Conservation (phyloP, 2,888 invertebrate genomes). For the Drosophila nigricruria region DNA sequence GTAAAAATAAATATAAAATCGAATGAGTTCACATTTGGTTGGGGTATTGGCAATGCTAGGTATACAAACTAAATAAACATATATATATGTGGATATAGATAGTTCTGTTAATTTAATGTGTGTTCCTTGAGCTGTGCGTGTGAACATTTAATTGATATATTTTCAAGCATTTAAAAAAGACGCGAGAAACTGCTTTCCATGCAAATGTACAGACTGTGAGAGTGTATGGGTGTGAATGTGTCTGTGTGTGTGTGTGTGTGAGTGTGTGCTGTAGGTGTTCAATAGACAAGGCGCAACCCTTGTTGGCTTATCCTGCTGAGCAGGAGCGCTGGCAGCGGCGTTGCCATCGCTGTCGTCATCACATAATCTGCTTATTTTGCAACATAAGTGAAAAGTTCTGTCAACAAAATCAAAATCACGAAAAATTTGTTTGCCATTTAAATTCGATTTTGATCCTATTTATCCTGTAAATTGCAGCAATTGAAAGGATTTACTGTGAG, state of each 20-base stretch:
- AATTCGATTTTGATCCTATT: constrained; percentile 84
- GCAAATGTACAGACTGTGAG: constrained; percentile 28
- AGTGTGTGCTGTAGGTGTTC: constrained; percentile 60
- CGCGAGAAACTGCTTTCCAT: constrained; percentile 8
- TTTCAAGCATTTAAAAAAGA: constrained; percentile 23
- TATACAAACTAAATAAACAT: constrained; percentile 4
- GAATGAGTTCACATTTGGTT: constrained; percentile 54
- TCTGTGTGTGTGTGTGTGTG: constrained; percentile 15
- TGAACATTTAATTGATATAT: constrained; percentile 70
- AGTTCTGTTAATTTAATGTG: constrained; percentile 43
- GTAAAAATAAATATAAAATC: constrained; percentile 76
- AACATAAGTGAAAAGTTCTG: constrained; percentile 83
- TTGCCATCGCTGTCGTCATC: constrained; percentile 16
- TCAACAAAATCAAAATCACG: constrained; percentile 78
- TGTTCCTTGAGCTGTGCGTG: constrained; percentile 55
- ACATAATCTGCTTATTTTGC: constrained; percentile 79
- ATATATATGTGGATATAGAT: background rate
- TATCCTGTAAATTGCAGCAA: constrained; percentile 84
- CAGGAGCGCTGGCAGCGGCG: constrained; percentile 5
- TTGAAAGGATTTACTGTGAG: constrained; percentile 82
- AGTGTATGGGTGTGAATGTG: background rate
- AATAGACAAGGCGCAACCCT: constrained; percentile 60
- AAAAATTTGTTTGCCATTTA: constrained; percentile 83
- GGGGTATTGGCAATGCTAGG: constrained; percentile 38
- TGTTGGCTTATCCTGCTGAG: constrained; percentile 50